These are phyloP conservation scores for Eucera pruinosa DNA, from an alignment of 2,888 invertebrate genomes.

Conservation along the genomic window DNA sequence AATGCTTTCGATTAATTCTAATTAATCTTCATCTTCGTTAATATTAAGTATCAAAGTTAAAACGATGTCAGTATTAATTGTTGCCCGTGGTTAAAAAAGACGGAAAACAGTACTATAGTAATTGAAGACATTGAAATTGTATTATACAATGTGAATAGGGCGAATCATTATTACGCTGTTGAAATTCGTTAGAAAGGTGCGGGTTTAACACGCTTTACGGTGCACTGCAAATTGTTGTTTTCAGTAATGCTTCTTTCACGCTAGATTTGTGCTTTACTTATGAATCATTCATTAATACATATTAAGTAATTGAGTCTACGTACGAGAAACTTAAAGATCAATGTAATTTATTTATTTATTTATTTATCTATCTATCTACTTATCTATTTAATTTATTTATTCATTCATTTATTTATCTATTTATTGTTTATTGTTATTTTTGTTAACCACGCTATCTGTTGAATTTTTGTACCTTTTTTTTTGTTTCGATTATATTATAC, in stretches of 20 bases:
- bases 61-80: not conserved
- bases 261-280: constrained; percentile 43
- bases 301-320: constrained; percentile 10
- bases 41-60: constrained; percentile 20
- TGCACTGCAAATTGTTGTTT: constrained; percentile 46
- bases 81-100: not conserved
- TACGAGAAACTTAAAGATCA: not conserved
- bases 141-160: constrained; percentile 1
- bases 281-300: constrained; percentile 23
- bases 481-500: constrained; percentile 19
- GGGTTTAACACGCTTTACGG: constrained; percentile 46
- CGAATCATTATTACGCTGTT: constrained; percentile 1
- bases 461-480: constrained; percentile 40
- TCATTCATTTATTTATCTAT: constrained; percentile 44
- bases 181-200: constrained; percentile 33
- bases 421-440: constrained; percentile 30
- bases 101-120: not conserved
- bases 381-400: constrained; percentile 41
- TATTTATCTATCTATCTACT: constrained; percentile 24
- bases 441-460: constrained; percentile 30
- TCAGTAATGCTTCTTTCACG: constrained; percentile 37
- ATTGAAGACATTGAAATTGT: constrained; percentile 20
- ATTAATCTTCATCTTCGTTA: constrained; percentile 36
- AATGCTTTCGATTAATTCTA: constrained; percentile 52
- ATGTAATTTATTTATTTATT: constrained; percentile 47